Evolutionary conservation across 2,888 invertebrate genomes (phyloP).

Genomic region (Orthonevra nobilis): DNA sequence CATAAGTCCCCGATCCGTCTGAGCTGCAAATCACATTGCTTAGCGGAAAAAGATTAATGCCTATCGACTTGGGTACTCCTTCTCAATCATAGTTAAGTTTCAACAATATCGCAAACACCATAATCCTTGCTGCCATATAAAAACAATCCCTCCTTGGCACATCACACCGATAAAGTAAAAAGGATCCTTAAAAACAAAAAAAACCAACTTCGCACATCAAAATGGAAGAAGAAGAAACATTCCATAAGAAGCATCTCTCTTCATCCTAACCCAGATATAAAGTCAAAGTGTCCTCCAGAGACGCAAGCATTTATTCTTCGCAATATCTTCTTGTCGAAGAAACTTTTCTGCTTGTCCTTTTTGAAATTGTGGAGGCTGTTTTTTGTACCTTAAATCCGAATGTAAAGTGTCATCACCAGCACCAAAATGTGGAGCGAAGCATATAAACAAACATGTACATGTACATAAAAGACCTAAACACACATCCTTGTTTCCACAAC

Average conservation of each 20-base stretch:
- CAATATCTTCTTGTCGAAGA: conserved; percentile 1
- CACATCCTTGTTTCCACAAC: conserved; percentile 23
- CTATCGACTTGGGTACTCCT: neutral
- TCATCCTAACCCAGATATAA: conserved; percentile 12
- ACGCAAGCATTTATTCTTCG: conserved; percentile 14
- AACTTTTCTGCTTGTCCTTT: neutral
- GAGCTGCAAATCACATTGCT: neutral
- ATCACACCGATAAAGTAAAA: neutral
- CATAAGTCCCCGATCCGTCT: neutral
- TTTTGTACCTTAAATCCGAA: conserved; percentile 11
- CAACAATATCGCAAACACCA: conserved; percentile 6
- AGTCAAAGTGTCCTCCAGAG: conserved; percentile 13
- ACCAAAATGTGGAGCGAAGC: conserved; percentile 22
- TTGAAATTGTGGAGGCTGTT: neutral
- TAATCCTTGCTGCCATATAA: conserved; percentile 7
- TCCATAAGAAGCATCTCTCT: neutral
- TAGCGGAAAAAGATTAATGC: conserved; percentile 4
- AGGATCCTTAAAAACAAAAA: too few relatives aligned
- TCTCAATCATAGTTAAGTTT: conserved; percentile 6
- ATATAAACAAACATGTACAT: conserved; percentile 8
- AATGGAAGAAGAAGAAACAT: neutral
- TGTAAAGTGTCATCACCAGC: conserved; percentile 1
- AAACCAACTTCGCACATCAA: conserved; percentile 11
- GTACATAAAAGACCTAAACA: neutral
- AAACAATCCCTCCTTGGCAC: conserved; percentile 13